phyloP scores from a whole-genome alignment of 37 sponge, comb jelly and placozoan species.

The Halichondria panicea region DNA sequence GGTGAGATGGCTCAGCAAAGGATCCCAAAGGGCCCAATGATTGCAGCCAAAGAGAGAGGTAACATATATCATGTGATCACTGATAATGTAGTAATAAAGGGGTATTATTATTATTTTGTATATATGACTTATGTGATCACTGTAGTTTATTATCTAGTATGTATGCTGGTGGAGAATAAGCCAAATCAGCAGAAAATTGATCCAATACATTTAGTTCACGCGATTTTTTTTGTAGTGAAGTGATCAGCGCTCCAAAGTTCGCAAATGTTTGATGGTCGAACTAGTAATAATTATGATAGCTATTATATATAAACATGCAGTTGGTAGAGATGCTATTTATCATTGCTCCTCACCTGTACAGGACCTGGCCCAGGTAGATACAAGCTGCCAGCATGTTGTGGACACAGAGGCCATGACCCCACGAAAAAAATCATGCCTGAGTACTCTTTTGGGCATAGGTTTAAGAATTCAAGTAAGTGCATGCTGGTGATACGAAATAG shows the following conservation, averaged over 20 bases:
- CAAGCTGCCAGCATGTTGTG: slow-evolving; percentile 76
- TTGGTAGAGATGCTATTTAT: too few species aligned
- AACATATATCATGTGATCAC: background rate
- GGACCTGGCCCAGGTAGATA: slow-evolving; percentile 97
- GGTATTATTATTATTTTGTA: background rate
- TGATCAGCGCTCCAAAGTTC: too few species aligned
- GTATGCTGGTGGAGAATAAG: too few species aligned
- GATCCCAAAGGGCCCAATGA: slow-evolving; percentile 42
- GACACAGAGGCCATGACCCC: slow-evolving; percentile 77
- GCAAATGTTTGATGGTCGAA: too few species aligned
- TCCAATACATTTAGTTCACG: too few species aligned
- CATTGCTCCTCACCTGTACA: too few species aligned
- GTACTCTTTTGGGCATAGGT: slow-evolving; percentile 84
- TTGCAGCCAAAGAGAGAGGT: slow-evolving; percentile 94
- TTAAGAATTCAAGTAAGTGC: slow-evolving; percentile 83
- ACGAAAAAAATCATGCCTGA: slow-evolving; percentile 86
- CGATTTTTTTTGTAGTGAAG: too few species aligned
- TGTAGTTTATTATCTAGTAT: too few species aligned
- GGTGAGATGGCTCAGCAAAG: background rate
- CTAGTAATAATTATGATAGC: background rate
- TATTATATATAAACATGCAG: too few species aligned
- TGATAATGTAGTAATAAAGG: background rate
- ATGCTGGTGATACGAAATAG: too few species aligned
- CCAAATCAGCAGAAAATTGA: too few species aligned
- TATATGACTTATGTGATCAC: background rate